Base-by-base conservation (phyloP, 2,888 invertebrate genomes). In the Apocheima hispidaria region DNA sequence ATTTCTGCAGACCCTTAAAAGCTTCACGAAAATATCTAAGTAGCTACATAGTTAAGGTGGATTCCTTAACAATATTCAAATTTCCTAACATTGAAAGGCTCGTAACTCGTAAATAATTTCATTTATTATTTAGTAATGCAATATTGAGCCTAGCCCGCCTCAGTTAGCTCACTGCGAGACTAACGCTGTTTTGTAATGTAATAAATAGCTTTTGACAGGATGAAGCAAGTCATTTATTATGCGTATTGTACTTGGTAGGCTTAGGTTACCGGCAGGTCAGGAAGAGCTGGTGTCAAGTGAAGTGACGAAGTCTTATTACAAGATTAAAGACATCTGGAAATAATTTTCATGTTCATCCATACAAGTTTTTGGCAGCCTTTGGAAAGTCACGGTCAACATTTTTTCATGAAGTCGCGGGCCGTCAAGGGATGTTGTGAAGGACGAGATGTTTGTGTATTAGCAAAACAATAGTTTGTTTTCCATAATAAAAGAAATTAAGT, bases 121-220 rank as follows among this genome's bases (percentile, higher is more conserved):
- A 75, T 77, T 79, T 74, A 77, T 76, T 70, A 77, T 76, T 73
- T 71, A 72, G 69, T 74, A 76, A 72, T 71, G 60, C 60, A 57
- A 69, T 49, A 64, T 68, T 70, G 57, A 69, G 67, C 59, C 75
- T 68, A 63, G 63, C 68, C 69, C 69, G 62, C 52, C 40, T 58
- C 33, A 64, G 63, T 65, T 65, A 65, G 66, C 70, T 60, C 61
- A 66, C 68, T 66, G 64, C 71, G 60, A 63, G 65, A 60, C 71
- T 67, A 73, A 69, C 58, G 54, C 60, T 64, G 71, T 81, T 81
- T 82, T 79, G 82, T 71, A 83, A 82, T 69, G 66, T 67, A 70
- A 76, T 76, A 74, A 80, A 79, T 78, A 72, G 70, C 65, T 74
- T 67, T 72, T 70, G 73, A 70, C 70, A 53, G 50, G 69, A 66